A percentile compares a stretch with the other conserved stretches of the same genome.
Evolutionary conservation across 2,888 invertebrate genomes (phyloP).

Genomic region (Keiferia lycopersicella): DNA sequence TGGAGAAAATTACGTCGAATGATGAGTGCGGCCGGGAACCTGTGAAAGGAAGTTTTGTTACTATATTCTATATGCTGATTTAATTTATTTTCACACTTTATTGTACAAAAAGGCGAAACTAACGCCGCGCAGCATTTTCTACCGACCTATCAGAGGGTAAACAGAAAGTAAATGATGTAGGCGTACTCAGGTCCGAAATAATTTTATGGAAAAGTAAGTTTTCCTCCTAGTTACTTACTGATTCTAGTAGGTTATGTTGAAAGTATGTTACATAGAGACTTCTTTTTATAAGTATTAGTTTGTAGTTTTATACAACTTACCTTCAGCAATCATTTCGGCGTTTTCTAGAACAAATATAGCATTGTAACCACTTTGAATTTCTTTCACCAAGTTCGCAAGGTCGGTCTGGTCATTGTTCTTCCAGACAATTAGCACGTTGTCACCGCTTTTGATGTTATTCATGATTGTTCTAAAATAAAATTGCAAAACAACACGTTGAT

Average conservation of each 20-base stretch:
- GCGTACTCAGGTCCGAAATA: no score
- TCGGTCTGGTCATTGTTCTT: constrained; percentile 70
- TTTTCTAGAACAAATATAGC: constrained; percentile 82
- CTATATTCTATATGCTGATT: no score
- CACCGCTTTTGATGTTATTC: constrained; percentile 58
- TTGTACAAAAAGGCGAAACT: no score
- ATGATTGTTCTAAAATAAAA: constrained; percentile 40
- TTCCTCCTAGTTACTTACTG: no score
- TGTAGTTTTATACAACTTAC: constrained; percentile 57
- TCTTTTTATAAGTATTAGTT: neutral
- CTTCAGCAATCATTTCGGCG: constrained; percentile 79
- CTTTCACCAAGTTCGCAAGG: constrained; percentile 75
- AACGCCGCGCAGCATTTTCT: no score
- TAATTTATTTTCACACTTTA: no score
- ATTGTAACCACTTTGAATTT: constrained; percentile 70
- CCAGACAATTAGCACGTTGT: constrained; percentile 82
- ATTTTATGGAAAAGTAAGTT: no score
- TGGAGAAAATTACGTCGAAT: constrained; percentile 83
- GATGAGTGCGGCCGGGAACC: constrained; percentile 81
- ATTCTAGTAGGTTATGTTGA: no score
- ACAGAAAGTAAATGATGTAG: no score
- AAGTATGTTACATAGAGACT: no score
- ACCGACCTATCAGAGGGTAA: no score
- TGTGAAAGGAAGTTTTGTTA: no score
- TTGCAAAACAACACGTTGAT: neutral